These are phyloP conservation scores for Spizaetus ornatus DNA, from an alignment of 2,113 vertebrate species.

Conservation along the genomic window DNA sequence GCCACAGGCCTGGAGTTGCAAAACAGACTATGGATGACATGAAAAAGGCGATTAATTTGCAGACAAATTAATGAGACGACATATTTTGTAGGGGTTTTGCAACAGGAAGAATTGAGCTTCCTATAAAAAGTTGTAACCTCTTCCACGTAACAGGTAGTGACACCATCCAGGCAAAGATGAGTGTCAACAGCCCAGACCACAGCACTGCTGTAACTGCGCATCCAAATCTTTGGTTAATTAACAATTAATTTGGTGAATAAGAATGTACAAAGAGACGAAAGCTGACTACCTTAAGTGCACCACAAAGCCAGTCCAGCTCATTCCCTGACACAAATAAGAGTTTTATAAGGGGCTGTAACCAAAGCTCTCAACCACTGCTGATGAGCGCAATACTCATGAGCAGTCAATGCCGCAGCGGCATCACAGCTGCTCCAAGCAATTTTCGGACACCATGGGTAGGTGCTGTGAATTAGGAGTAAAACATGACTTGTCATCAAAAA, in stretches of 20 bases:
- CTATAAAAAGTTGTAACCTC: not conserved
- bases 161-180: not conserved
- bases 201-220: not conserved
- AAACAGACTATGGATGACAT: not conserved
- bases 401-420: constrained; percentile 19
- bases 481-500: not conserved
- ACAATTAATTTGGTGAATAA: not conserved
- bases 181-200: not conserved
- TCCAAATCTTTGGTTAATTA: not conserved
- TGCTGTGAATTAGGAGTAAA: constrained; percentile 5
- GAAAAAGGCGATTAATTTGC: not conserved
- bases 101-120: not conserved
- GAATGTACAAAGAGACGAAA: not conserved
- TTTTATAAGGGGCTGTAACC: constrained; percentile 11
- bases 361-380: not conserved
- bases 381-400: not conserved
- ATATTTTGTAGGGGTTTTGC: not conserved
- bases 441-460: not conserved
- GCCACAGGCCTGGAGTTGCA: not conserved
- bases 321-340: not conserved
- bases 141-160: not conserved
- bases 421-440: constrained; percentile 24
- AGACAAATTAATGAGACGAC: not conserved
- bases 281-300: not conserved
- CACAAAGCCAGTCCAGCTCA: not conserved